phyloP scores from a whole-genome alignment of 1,140 invertebrate genomes.

The Pomacea maculata region DNA sequence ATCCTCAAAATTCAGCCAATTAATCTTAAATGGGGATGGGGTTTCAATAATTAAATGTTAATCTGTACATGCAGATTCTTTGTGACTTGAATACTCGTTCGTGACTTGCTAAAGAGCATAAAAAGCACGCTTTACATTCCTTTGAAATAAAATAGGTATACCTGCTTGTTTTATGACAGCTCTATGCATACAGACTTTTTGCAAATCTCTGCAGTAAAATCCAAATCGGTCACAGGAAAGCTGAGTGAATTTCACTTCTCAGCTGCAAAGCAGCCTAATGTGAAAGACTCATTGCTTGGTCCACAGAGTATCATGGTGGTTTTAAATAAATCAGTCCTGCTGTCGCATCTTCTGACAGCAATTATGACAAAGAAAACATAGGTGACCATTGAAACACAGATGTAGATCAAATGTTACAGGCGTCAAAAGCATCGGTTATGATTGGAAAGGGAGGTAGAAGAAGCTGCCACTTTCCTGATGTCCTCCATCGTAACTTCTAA shows the following conservation, averaged over 20 bases:
- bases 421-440: conserved; percentile 24
- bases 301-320: conserved; percentile 14
- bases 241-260: not conserved
- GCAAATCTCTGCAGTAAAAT: not conserved
- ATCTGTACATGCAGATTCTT: conserved; percentile 15
- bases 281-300: conserved; percentile 25
- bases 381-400: conserved; percentile 21
- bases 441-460: not conserved
- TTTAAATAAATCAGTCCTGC: not conserved
- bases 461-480: not conserved
- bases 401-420: conserved; percentile 11
- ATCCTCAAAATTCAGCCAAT: conserved; percentile 8
- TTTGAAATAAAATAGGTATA: not conserved
- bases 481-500: not conserved
- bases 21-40: not conserved
- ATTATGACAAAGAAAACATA: conserved; percentile 25
- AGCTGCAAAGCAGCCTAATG: conserved; percentile 14
- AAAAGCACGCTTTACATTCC: conserved; percentile 1
- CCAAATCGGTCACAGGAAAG: not conserved
- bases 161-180: conserved; percentile 1
- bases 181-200: not conserved
- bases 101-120: conserved; percentile 11
- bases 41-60: conserved; percentile 12
- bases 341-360: conserved; percentile 15
- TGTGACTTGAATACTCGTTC: conserved; percentile 4